phyloP scores from a whole-genome alignment of 2,113 vertebrate species.

The Gymnogyps californianus region DNA sequence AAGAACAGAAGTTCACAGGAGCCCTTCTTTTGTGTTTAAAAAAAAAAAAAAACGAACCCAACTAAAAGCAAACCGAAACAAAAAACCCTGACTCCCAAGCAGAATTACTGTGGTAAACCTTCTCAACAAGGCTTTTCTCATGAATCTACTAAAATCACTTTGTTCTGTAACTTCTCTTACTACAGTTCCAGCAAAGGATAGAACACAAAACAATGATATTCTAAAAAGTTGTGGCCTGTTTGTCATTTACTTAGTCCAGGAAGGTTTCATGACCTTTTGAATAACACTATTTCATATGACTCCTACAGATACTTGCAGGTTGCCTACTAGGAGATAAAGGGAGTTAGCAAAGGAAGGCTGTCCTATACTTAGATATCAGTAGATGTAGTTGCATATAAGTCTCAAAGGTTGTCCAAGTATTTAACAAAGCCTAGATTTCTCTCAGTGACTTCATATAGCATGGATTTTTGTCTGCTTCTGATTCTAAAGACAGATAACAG shows the following conservation, averaged over 20 bases:
- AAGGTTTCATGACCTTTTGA: background rate
- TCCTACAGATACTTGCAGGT: background rate
- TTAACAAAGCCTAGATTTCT: background rate
- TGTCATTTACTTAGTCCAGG: background rate
- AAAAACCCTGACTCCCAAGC: background rate
- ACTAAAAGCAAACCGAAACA: background rate
- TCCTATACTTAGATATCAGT: background rate
- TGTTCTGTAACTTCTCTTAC: background rate
- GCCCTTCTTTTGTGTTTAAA: background rate
- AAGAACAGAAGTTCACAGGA: background rate
- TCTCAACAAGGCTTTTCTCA: background rate
- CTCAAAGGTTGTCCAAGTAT: background rate
- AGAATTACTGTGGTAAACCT: background rate
- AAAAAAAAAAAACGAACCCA: background rate
- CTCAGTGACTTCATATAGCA: background rate
- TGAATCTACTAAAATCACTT: background rate
- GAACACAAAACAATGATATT: background rate
- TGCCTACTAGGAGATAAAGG: background rate
- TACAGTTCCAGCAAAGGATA: background rate
- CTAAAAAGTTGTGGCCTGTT: background rate
- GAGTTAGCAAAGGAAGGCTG: background rate
- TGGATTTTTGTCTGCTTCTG: background rate
- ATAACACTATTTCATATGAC: background rate
- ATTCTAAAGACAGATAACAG: background rate
- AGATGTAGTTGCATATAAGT: background rate